Conservation (phyloP, 2,113 vertebrate species). For the Chloroceryle aenea region DNA sequence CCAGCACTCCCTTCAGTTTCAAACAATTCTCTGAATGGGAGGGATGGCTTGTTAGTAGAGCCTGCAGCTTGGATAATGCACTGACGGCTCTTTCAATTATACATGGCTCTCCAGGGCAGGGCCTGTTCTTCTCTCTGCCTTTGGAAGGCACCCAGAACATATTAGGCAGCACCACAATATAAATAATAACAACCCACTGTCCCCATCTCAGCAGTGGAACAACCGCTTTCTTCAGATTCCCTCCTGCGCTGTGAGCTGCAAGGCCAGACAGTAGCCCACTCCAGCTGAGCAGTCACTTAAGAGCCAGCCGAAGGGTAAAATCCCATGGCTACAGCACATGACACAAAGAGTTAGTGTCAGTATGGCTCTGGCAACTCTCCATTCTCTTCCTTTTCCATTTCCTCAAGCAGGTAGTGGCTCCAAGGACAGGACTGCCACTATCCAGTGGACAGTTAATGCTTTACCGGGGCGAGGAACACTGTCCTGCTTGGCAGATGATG, state of each 20-base stretch:
- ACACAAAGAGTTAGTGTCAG: background rate
- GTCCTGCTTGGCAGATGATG: background rate
- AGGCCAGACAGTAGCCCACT: slow-evolving; percentile 65
- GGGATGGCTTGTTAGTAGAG: background rate
- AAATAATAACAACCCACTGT: slow-evolving; percentile 64
- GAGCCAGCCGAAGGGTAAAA: slow-evolving; percentile 16
- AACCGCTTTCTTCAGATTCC: slow-evolving; percentile 38
- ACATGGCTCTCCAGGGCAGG: slow-evolving; percentile 5
- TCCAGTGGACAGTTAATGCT: too few relatives aligned
- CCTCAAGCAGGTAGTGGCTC: background rate
- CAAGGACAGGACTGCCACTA: background rate
- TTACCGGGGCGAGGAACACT: background rate
- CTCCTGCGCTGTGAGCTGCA: slow-evolving; percentile 12
- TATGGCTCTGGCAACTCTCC: background rate
- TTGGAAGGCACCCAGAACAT: slow-evolving; percentile 48
- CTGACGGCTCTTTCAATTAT: slow-evolving; percentile 43
- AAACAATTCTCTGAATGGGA: slow-evolving; percentile 49
- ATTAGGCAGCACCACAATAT: slow-evolving; percentile 51
- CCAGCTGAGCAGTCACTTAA: slow-evolving; percentile 37
- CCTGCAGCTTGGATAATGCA: background rate
- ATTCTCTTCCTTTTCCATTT: background rate
- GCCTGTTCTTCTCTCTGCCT: background rate
- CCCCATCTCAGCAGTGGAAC: slow-evolving; percentile 24
- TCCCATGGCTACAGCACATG: slow-evolving; percentile 14
- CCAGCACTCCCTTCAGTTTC: slow-evolving; percentile 21